Percentiles rank a stretch among this genome's conserved stretches.
These are phyloP conservation scores for Onthophagus taurus DNA, from an alignment of 1,140 invertebrate genomes.

Conservation along the genomic window DNA sequence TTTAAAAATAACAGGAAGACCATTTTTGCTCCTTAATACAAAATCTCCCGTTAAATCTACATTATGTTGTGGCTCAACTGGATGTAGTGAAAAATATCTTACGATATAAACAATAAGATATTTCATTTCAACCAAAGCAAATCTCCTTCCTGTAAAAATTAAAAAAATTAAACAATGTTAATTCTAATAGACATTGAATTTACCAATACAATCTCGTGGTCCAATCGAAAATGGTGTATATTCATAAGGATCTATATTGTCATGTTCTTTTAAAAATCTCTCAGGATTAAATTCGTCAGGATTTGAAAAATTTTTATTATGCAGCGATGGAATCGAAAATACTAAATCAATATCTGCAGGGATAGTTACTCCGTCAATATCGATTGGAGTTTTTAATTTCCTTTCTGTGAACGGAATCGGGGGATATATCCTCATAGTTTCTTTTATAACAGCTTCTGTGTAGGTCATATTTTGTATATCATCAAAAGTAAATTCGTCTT, in stretches of 20 bases:
- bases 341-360: too few relatives aligned
- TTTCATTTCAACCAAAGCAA: slow-evolving; percentile 1
- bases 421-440: slow-evolving; percentile 2
- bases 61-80: not conserved
- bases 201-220: slow-evolving; percentile 2
- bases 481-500: not conserved
- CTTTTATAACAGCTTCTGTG: not conserved
- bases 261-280: not conserved
- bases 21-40: not conserved
- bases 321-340: too few relatives aligned
- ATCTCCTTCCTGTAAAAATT: slow-evolving; percentile 1
- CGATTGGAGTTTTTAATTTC: too few relatives aligned
- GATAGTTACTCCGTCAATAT: too few relatives aligned
- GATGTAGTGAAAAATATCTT: not conserved
- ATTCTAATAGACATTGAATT: not conserved
- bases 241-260: not conserved
- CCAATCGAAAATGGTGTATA: not conserved
- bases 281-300: slow-evolving; percentile 2
- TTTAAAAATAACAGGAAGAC: not conserved
- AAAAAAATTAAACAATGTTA: not conserved
- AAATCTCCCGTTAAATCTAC: not conserved
- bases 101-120: not conserved
- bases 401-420: not conserved
- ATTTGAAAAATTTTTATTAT: not conserved
- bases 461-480: not conserved